Percentiles rank a stretch among this genome's conserved stretches.
phyloP scores from a whole-genome alignment of 2,113 vertebrate genomes.

The Serinus canaria region DNA sequence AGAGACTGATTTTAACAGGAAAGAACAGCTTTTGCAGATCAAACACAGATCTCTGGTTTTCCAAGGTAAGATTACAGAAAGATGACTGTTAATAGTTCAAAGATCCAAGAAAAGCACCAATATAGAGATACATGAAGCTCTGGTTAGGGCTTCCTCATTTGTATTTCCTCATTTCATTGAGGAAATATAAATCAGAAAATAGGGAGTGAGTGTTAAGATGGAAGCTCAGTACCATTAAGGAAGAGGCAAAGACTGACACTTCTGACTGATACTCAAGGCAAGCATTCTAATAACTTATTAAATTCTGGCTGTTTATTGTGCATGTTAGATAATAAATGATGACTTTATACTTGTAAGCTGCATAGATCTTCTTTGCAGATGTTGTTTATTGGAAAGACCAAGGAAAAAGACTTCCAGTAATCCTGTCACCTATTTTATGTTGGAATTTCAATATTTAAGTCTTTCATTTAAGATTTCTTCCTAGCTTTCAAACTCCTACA shows the following conservation, averaged over 20 bases:
- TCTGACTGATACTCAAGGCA: neutral
- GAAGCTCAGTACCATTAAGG: neutral
- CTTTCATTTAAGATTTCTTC: neutral
- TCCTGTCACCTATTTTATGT: neutral
- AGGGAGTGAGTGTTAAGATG: neutral
- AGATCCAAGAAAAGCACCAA: neutral
- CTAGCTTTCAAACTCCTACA: neutral
- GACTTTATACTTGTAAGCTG: neutral
- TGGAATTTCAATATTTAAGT: neutral
- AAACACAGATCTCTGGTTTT: neutral
- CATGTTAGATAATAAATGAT: neutral
- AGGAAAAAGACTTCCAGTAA: neutral
- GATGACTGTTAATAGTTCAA: neutral
- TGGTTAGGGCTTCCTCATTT: neutral
- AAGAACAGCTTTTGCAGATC: neutral
- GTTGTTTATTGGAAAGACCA: neutral
- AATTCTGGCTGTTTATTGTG: neutral
- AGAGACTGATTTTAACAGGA: neutral
- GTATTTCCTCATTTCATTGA: neutral
- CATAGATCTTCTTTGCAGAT: neutral
- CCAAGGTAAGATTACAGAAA: neutral
- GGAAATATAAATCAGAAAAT: neutral
- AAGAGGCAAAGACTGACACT: neutral
- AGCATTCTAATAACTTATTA: neutral
- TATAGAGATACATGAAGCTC: neutral